phyloP scores from a whole-genome alignment of 1,140 invertebrate genomes.

The Drosophila persimilis region DNA sequence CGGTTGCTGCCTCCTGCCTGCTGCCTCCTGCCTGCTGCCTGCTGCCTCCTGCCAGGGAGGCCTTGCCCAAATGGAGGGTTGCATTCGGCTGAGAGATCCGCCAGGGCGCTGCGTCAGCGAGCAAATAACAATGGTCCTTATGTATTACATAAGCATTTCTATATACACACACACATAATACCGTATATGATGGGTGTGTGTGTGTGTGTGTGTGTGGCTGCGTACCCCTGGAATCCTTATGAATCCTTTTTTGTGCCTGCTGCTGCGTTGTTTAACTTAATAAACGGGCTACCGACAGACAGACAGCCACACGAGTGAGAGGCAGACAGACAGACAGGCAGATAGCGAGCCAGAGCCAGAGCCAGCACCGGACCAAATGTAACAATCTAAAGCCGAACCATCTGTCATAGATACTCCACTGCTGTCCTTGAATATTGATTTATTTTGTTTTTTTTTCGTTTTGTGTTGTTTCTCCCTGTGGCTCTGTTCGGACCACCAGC shows the following conservation, averaged over 20 bases:
- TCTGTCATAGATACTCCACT: conserved; percentile 78
- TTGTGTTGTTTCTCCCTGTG: conserved; percentile 4
- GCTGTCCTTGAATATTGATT: conserved; percentile 42
- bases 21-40: conserved; percentile 23
- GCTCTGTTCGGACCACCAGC: conserved; percentile 13
- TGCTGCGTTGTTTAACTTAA: conserved; percentile 65
- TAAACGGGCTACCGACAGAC: conserved; percentile 53
- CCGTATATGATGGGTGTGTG: conserved; percentile 14
- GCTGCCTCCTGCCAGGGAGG: conserved; percentile 13
- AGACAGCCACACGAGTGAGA: conserved; percentile 9
- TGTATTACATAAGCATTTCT: conserved; percentile 69
- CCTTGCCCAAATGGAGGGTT: conserved; percentile 61
- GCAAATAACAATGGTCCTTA: conserved; percentile 78
- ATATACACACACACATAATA: conserved; percentile 21
- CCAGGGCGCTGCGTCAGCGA: conserved; percentile 55
- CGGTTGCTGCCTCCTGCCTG: conserved; percentile 19
- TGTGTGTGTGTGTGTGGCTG: conserved; percentile 43
- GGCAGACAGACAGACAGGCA: conserved; percentile 35
- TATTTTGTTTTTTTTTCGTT: conserved; percentile 15
- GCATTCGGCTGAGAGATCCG: conserved; percentile 67
- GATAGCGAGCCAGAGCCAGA: conserved; percentile 15
- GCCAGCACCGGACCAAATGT: conserved; percentile 14
- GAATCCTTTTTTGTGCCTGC: conserved; percentile 70
- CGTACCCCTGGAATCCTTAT: conserved; percentile 75
- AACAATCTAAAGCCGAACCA: conserved; percentile 57